Evolutionary conservation across 2,797 vertebrate species (phyloP), one percentile per base, ranked within the genome.

Genomic region (Capromys pilorides): DNA sequence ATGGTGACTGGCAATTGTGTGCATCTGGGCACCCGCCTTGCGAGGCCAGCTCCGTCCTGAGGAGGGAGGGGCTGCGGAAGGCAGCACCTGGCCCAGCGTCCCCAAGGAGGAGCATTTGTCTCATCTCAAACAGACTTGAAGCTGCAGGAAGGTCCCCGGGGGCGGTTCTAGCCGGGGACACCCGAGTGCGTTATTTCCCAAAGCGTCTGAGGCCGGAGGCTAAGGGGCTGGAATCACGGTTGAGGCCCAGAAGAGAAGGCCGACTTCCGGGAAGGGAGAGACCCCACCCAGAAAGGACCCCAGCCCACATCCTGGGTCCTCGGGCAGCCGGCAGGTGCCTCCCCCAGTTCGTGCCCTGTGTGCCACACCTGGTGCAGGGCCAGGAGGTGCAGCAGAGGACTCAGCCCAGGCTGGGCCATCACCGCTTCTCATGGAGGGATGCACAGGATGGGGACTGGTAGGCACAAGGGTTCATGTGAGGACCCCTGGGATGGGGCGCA

Each of bases 21-120:
- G 67, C 93, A 64, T 89, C 62, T 62, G 36, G 94, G 96, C 96
- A 95, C 96, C 86, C 83, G 41, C 84, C 73, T 31, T 1, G 26
- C 82, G 73, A 88, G 90, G 90, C 95, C 2, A 59, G 85, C 79
- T 94, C 96, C 67, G 59, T 90, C 85, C 95, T 86, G 24, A 12
- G 96, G 86, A 93, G 12, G 95, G 88, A 91, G 96, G 2, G 5
- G 39, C 0, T 16, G 93, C 54, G 51, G 61, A 49, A 57, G 26
- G 14, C 95, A 78, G 94, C 92, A 31, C 87, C 59, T 10, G 79
- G 84, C 54, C n/a, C 67, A 26, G 0, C 18, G n/a, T n/a, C 33
- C 93, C 67, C 75, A 2, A 4, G 45, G 75, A 51, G 61, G 26
- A 62, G 24, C 3, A 1, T 62, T 21, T 62, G 87, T 84, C 57